Conservation (phyloP, 2,113 vertebrate species). For the Prolemur simus region DNA sequence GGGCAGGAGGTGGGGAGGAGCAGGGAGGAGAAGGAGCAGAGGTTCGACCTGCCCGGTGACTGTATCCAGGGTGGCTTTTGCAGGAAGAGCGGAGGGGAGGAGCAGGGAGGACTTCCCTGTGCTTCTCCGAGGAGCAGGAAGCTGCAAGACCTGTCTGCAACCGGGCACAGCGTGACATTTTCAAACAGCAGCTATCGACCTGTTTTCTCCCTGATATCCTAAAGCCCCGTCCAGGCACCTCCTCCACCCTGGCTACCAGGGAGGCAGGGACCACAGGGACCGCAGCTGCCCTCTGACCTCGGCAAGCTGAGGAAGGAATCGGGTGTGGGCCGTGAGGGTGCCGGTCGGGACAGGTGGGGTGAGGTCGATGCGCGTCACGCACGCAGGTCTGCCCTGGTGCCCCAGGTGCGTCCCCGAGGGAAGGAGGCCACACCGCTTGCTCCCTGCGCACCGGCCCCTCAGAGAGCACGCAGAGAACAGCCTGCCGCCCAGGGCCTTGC, state of each 20-base stretch:
- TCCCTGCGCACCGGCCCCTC: neutral
- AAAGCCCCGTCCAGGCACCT: neutral
- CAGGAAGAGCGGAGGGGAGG: neutral
- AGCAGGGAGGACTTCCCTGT: too few species aligned
- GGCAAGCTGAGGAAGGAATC: neutral
- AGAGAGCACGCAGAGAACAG: neutral
- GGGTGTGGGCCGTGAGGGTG: too few species aligned
- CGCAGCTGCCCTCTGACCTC: neutral
- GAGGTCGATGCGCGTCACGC: fast-evolving
- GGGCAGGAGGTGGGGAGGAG: neutral
- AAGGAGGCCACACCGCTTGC: neutral
- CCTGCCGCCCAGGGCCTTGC: too few species aligned
- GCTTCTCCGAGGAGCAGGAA: neutral
- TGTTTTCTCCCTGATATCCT: neutral
- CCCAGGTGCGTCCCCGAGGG: neutral
- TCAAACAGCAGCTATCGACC: neutral
- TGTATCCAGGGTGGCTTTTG: neutral
- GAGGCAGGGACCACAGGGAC: neutral
- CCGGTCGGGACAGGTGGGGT: neutral
- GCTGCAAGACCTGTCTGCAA: neutral
- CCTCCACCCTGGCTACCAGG: neutral
- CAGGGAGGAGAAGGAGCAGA: neutral
- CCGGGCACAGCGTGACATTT: neutral
- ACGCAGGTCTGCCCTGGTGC: neutral
- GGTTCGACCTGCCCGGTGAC: neutral